Base-by-base conservation (phyloP, 2,888 invertebrate genomes). In the Ecliptopera silaceata region DNA sequence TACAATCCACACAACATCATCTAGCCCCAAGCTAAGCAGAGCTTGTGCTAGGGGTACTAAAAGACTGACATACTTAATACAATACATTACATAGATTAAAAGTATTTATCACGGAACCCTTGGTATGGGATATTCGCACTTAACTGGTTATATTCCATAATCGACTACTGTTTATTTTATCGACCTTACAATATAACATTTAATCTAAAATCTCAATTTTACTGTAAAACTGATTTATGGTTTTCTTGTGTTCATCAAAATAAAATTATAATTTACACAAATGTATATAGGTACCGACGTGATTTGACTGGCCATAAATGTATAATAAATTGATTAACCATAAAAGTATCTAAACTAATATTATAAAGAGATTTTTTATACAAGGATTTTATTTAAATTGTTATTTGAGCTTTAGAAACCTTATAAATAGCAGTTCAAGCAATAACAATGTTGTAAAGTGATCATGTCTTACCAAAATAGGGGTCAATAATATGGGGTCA, bases 381-480 rank as follows among this genome's bases (percentile, higher is more conserved):
- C n/a, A n/a, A n/a, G n/a, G n/a, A n/a, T n/a, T n/a, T n/a, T n/a
- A n/a, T n/a, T 34, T 34, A 13, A n/a, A 32, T 4, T 32, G 20
- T 20, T 26, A 8, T 5, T 1, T 26, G 8, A 2, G 3, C 26
- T 8, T 8, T 0, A 26, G 10, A 1, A 26, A 8, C 6, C 3
- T 26, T 26, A 8, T 26, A 26, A 26, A 6, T 6, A 26, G 4
- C 1, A 6, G 26, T 6, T 26, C 26, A 26, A 26, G n/a, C n/a
- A n/a, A n/a, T n/a, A n/a, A n/a, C n/a, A n/a, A n/a, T n/a, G n/a
- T n/a, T 42, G 47, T 52, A 47, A 52, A 60, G 13, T 54, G 44
- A 63, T 63, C 41, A 46, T 36, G 41, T 11, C 43, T 63, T 48
- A 18, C 54, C 59, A 65, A 65, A 65, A 57, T 59, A 46, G 54